A percentile compares a stretch with the other conserved stretches of the same genome.
Evolutionary conservation across 2,888 invertebrate species (phyloP).

Genomic region (Tetragonisca angustula): DNA sequence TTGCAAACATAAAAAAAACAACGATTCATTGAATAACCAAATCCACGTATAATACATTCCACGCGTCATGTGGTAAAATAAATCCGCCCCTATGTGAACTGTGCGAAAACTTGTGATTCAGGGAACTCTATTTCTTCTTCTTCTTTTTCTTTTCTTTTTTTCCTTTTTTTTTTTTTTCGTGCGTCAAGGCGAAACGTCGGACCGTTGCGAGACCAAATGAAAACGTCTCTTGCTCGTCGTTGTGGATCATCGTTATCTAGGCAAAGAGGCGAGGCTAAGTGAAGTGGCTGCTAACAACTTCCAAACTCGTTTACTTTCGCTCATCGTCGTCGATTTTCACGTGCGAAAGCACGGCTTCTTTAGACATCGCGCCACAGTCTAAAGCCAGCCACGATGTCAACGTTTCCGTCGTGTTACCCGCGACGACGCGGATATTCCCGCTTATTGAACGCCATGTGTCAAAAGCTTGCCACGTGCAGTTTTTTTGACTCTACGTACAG

Average conservation of each 20-base stretch:
- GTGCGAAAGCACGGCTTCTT: conserved; percentile 11
- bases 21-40: no score
- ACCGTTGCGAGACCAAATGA: not conserved
- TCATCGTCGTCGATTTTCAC: conserved; percentile 25
- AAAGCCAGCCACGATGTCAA: not conserved
- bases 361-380: not conserved
- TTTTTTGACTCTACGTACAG: no score
- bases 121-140: no score
- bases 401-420: not conserved
- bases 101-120: no score
- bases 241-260: conserved; percentile 24
- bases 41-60: no score
- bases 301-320: conserved; percentile 37
- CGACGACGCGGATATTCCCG: not conserved
- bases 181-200: not conserved
- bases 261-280: conserved; percentile 29
- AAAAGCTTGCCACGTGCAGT: not conserved
- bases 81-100: no score
- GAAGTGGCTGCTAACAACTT: conserved; percentile 43
- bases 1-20: no score
- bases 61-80: no score
- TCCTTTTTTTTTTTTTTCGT: not conserved
- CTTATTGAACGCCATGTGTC: not conserved
- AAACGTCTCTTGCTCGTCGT: conserved; percentile 3
- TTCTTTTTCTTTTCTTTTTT: not conserved